These are phyloP conservation scores for Naja naja DNA, from an alignment of 2,113 vertebrate genomes.

Conservation along the genomic window DNA sequence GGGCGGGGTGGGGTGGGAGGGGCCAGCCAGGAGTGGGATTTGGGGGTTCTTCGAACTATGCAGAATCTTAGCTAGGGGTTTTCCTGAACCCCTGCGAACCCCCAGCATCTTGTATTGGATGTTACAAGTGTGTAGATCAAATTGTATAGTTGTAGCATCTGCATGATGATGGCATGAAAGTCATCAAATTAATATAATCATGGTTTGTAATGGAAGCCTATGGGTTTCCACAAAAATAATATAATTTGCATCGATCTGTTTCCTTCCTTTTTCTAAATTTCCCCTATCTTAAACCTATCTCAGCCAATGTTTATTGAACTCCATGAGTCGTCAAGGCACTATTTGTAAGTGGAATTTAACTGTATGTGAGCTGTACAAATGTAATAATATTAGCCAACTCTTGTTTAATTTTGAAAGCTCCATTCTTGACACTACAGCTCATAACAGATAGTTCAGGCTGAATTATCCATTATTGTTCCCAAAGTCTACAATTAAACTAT, in stretches of 20 bases:
- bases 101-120: no score
- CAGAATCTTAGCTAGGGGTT: no score
- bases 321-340: conserved; percentile 69
- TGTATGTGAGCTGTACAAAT: conserved; percentile 75
- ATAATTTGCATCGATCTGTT: conserved; percentile 40
- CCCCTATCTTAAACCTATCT: conserved; percentile 41
- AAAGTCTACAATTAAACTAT: conserved; percentile 86
- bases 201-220: neutral
- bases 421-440: conserved; percentile 65
- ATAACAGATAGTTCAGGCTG: conserved; percentile 76
- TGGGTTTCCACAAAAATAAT: conserved; percentile 3
- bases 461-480: conserved; percentile 82
- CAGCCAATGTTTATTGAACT: conserved; percentile 69
- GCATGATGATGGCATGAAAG: neutral
- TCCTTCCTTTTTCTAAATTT: conserved; percentile 28
- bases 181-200: neutral
- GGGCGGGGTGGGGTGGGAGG: no score
- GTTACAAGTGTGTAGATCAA: neutral
- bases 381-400: conserved; percentile 75
- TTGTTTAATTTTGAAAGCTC: conserved; percentile 80
- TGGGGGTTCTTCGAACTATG: no score
- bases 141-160: neutral
- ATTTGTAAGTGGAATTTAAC: conserved; percentile 77
- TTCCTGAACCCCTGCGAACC: no score
- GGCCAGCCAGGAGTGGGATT: no score